Percentiles rank a stretch among this genome's conserved stretches.
Conservation (phyloP, 1,140 invertebrate species). For the Rhopalosiphum padi region DNA sequence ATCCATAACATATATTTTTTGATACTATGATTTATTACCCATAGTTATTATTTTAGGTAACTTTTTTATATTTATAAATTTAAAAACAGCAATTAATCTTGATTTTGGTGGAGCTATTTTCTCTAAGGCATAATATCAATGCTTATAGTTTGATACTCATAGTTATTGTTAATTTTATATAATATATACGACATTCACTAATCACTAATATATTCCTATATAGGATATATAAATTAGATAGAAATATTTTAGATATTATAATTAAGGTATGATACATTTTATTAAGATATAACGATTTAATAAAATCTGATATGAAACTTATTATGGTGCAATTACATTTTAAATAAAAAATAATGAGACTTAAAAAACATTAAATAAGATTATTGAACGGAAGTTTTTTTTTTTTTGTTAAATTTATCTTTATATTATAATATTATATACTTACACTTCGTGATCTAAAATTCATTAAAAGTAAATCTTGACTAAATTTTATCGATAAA, state of each 20-base stretch:
- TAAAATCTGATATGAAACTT: background rate
- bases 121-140: background rate
- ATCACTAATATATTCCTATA: background rate
- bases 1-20: background rate
- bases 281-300: background rate
- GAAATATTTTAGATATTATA: background rate
- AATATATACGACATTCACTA: background rate
- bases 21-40: background rate
- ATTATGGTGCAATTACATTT: background rate
- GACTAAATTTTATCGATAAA: background rate
- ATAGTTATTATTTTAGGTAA: background rate
- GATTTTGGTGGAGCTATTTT: background rate
- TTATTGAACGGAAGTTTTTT: background rate
- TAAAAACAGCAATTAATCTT: background rate
- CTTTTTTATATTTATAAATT: background rate
- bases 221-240: background rate
- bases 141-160: background rate
- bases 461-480: background rate
- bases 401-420: background rate
- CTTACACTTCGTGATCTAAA: background rate
- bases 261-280: background rate
- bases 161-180: slow-evolving; percentile 7
- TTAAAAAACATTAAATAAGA: background rate
- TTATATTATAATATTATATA: background rate
- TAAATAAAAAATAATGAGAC: background rate